Percentiles rank a stretch among this genome's conserved stretches.
phyloP scores from a whole-genome alignment of 2,113 vertebrate genomes.

The Scomber japonicus region DNA sequence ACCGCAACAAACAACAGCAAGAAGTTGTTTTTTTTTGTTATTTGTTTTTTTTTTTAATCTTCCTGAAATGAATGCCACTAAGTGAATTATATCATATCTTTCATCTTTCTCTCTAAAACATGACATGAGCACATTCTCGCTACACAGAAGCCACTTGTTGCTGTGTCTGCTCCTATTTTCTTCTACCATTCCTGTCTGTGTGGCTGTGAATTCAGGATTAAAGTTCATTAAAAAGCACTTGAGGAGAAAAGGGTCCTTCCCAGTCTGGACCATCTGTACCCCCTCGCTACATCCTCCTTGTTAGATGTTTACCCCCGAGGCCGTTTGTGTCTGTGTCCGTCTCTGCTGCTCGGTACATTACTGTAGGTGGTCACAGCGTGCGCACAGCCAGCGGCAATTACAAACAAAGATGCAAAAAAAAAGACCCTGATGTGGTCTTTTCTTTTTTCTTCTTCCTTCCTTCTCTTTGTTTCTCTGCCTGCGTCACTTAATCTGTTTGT shows the following conservation, averaged over 20 bases:
- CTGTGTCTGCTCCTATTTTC: conserved; percentile 17
- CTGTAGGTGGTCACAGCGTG: conserved; percentile 3
- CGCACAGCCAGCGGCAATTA: not conserved
- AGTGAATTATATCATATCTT: conserved; percentile 26
- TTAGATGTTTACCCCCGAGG: conserved; percentile 73
- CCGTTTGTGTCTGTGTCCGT: conserved; percentile 57
- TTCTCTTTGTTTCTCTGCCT: not conserved
- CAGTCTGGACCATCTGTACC: conserved; percentile 75
- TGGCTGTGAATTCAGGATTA: conserved; percentile 22
- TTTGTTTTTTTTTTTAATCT: not conserved
- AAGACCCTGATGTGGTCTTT: not conserved
- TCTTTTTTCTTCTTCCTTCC: not conserved
- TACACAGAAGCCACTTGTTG: conserved; percentile 50
- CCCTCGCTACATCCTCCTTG: conserved; percentile 42
- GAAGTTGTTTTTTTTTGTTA: conserved; percentile 29
- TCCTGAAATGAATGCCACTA: conserved; percentile 18
- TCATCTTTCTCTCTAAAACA: conserved; percentile 59
- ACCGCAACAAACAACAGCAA: conserved; percentile 52
- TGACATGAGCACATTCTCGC: conserved; percentile 26
- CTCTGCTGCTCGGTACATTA: conserved; percentile 20
- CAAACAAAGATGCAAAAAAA: not conserved
- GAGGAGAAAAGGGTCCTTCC: conserved; percentile 42
- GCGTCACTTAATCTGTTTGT: not conserved
- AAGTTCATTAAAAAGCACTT: conserved; percentile 60
- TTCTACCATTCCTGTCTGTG: conserved; percentile 11